Conservation (phyloP, 2,113 vertebrate species). For the Chaenogobius annularis region DNA sequence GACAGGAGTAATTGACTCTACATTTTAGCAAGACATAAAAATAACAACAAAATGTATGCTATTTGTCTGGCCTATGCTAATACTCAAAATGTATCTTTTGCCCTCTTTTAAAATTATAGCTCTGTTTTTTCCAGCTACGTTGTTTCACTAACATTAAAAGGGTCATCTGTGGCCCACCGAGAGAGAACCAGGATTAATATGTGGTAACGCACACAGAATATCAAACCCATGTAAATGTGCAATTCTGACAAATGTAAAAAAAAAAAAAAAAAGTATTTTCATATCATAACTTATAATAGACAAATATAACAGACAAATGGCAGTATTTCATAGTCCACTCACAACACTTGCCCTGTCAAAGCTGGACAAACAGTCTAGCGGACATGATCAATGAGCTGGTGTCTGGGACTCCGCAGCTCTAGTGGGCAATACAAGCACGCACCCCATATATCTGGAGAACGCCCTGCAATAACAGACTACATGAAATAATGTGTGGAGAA, state of each 20-base stretch:
- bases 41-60: neutral
- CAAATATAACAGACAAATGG: constrained; percentile 4
- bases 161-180: neutral
- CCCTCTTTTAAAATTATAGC: neutral
- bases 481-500: constrained; percentile 52
- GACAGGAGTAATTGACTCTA: too few species aligned
- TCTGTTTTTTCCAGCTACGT: neutral
- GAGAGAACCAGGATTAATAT: neutral
- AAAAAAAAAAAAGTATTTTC: neutral
- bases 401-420: constrained; percentile 27
- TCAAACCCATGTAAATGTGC: neutral
- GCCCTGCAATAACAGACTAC: constrained; percentile 29
- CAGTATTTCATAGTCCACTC: constrained; percentile 21
- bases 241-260: neutral
- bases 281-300: constrained; percentile 4
- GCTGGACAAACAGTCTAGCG: constrained; percentile 24
- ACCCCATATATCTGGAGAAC: constrained; percentile 32
- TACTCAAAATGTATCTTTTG: neutral
- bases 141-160: neutral
- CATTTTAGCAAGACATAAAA: too few species aligned
- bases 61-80: neutral
- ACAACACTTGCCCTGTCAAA: constrained; percentile 13
- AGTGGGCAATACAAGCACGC: constrained; percentile 18
- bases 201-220: neutral
- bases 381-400: constrained; percentile 37